Evolutionary conservation across 2,888 invertebrate species (phyloP), one percentile per base, ranked within the genome.

Genomic region (Caenorhabditis wallacei): DNA sequence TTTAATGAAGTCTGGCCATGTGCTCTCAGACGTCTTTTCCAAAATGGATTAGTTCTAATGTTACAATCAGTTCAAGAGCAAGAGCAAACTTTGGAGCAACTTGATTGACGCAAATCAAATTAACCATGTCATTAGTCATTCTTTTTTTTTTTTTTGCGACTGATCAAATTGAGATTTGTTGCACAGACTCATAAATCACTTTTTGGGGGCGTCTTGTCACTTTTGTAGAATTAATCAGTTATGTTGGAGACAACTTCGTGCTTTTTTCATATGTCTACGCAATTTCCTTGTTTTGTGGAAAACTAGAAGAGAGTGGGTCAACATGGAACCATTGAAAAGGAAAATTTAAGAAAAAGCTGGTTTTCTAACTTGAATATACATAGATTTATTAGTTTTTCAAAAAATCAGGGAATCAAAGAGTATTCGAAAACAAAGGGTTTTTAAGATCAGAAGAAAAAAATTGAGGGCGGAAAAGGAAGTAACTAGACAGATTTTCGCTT

Each of bases 101-200:
- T n/a, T 61, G 61, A 61, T 43, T 61, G 61, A 61, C 61, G 43
- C 13, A 43, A 61, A 61, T 16, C 40, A 13, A 43, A 46, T 61
- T 61, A 61, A 8, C 26, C 30, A 1, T 18, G 2, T 61, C 26
- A 43, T 61, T 61, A 61, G 61, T 61, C 61, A 61, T n/a, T n/a
- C 40, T n/a, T 11, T 43, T 59, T 40, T 59, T 43, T 59, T 22
- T 40, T 10, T 4, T 22, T 10, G 4, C 20, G 5, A 20, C 20
- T 26, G 61, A 61, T 61, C 61, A 61, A 26, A 16, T 22, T 1
- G 40, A 61, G 43, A 24, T 46, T 18, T 46, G 46, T 46, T 69
- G 69, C 69, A 57, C 20, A 40, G 30, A 69, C 37, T 69, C 69
- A 46, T 69, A 57, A 57, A 69, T 69, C 56, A 69, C 18, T 43